A percentile compares a stretch with the other conserved stretches of the same genome.
These are phyloP conservation scores for Epinotia bilunana DNA, from an alignment of 2,888 invertebrate genomes.

Conservation along the genomic window DNA sequence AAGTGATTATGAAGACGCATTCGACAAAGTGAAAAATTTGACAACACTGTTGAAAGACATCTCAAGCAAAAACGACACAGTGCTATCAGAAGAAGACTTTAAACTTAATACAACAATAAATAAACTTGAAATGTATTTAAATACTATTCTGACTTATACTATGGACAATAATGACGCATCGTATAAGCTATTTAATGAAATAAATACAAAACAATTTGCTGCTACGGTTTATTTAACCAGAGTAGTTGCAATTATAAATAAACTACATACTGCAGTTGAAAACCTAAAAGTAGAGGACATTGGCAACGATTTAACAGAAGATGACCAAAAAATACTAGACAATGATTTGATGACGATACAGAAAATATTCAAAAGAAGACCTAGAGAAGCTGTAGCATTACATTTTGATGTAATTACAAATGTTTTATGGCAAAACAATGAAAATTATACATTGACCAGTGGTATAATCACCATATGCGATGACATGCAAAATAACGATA, in stretches of 20 bases:
- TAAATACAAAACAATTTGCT: slow-evolving; percentile 66
- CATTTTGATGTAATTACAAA: slow-evolving; percentile 74
- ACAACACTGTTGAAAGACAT: slow-evolving; percentile 57
- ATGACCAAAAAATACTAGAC: slow-evolving; percentile 55
- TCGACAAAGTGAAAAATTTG: slow-evolving; percentile 59
- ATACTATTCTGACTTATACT: slow-evolving; percentile 63
- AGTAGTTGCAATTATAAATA: slow-evolving; percentile 66
- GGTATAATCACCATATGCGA: slow-evolving; percentile 62
- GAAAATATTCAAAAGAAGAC: slow-evolving; percentile 67
- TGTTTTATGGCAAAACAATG: slow-evolving; percentile 60
- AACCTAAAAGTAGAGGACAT: slow-evolving; percentile 54
- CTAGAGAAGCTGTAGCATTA: slow-evolving; percentile 65
- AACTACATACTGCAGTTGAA: slow-evolving; percentile 59
- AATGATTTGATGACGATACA: slow-evolving; percentile 60
- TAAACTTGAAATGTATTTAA: slow-evolving; percentile 63
- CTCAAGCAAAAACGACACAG: slow-evolving; percentile 58
- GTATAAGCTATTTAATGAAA: slow-evolving; percentile 64
- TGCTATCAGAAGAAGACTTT: slow-evolving; percentile 54
- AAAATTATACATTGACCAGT: slow-evolving; percentile 60
- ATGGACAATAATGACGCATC: slow-evolving; percentile 60
- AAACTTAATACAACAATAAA: slow-evolving; percentile 58
- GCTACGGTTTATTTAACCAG: slow-evolving; percentile 68
- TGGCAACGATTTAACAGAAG: slow-evolving; percentile 51
- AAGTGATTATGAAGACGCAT: slow-evolving; percentile 68
- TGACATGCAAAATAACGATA: slow-evolving; percentile 59